A percentile compares a stretch with the other conserved stretches of the same genome.
phyloP scores from a whole-genome alignment of 1,140 invertebrate genomes.

The Drosophila tani region DNA sequence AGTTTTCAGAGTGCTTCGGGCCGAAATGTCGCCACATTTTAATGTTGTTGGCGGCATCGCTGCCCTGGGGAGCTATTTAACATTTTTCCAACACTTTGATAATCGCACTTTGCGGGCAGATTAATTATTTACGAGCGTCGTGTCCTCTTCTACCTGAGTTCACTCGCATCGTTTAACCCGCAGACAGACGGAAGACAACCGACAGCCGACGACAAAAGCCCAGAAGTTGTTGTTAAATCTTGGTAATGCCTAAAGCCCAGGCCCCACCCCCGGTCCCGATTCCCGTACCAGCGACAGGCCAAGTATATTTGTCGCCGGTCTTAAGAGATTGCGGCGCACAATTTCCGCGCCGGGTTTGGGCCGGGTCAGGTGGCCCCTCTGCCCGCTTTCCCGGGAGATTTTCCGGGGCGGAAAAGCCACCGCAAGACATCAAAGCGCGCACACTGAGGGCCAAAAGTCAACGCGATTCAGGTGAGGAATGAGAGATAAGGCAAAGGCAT shows the following conservation, averaged over 20 bases:
- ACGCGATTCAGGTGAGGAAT: slow-evolving; percentile 18
- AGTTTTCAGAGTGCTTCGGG: slow-evolving; percentile 1
- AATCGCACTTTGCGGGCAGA: slow-evolving; percentile 82
- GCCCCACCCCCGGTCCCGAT: background rate
- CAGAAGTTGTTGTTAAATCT: slow-evolving; percentile 78
- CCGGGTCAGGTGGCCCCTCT: slow-evolving; percentile 14
- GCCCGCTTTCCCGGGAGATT: slow-evolving; percentile 20
- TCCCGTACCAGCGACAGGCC: slow-evolving; percentile 26
- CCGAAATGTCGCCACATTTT: slow-evolving; percentile 77
- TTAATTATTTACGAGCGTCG: slow-evolving; percentile 81
- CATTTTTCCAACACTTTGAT: slow-evolving; percentile 84
- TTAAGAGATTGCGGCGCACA: slow-evolving; percentile 80
- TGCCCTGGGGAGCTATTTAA: slow-evolving; percentile 81
- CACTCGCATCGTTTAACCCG: slow-evolving; percentile 70
- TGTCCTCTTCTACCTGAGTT: slow-evolving; percentile 64
- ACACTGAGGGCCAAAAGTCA: slow-evolving; percentile 45
- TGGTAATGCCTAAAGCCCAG: slow-evolving; percentile 75
- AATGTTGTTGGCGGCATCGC: slow-evolving; percentile 47
- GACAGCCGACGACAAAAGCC: slow-evolving; percentile 53
- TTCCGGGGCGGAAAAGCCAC: slow-evolving; percentile 20
- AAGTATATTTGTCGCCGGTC: slow-evolving; percentile 82
- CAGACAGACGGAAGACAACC: slow-evolving; percentile 49
- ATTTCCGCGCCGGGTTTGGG: slow-evolving; percentile 59
- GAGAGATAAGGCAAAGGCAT: slow-evolving; percentile 3
- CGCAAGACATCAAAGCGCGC: slow-evolving; percentile 68